Conservation (phyloP, 2,113 vertebrate genomes). For the Rhegmatorhina hoffmannsi region DNA sequence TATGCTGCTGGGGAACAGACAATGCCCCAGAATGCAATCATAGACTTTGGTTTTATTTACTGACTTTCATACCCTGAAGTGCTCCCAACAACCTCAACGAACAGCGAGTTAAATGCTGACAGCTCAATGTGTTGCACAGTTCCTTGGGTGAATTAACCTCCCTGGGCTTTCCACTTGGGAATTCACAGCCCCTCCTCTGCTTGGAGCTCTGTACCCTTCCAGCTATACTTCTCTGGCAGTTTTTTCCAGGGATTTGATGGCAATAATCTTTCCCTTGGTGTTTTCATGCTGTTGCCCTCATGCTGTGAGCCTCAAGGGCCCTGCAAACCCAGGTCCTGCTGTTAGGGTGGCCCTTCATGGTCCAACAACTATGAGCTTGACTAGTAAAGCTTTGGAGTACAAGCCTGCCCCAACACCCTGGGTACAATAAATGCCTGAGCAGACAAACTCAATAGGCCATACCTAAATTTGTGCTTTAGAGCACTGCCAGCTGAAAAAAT, state of each 20-base stretch:
- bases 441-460: neutral
- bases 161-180: neutral
- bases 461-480: neutral
- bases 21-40: neutral
- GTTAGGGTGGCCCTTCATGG: neutral
- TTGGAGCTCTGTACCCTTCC: neutral
- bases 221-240: neutral
- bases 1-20: neutral
- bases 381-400: neutral
- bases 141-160: neutral
- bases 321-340: neutral
- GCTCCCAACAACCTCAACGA: neutral
- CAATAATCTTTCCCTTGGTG: neutral
- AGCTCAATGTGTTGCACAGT: neutral
- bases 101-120: conserved; percentile 3
- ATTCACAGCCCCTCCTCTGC: neutral
- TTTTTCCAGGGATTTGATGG: neutral
- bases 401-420: neutral
- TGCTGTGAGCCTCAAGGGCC: neutral
- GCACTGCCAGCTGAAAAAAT: neutral
- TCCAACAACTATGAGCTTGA: neutral
- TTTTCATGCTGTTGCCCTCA: neutral
- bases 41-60: conserved; percentile 12
- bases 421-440: neutral
- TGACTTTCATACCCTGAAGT: neutral